These are phyloP conservation scores for Cyanoderma ruficeps DNA, from an alignment of 2,113 vertebrate species.

Conservation along the genomic window DNA sequence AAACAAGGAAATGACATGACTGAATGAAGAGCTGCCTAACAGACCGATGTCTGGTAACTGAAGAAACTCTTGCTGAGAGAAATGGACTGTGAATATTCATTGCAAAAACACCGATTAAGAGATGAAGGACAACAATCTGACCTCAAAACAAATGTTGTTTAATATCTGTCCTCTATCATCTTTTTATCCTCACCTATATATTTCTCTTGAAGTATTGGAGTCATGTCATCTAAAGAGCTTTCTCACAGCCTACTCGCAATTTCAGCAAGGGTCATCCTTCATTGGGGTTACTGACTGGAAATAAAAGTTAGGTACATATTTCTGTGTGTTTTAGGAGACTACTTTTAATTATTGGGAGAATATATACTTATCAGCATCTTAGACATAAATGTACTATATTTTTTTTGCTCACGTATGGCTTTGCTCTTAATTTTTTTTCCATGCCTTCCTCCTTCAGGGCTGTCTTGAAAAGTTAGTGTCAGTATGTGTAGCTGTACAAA, in stretches of 20 bases:
- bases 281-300: background rate
- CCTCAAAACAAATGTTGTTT: background rate
- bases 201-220: background rate
- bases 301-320: background rate
- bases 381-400: background rate
- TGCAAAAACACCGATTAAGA: background rate
- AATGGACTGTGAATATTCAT: constrained; percentile 30
- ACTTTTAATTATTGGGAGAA: background rate
- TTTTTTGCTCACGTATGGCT: background rate
- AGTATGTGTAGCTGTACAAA: background rate
- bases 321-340: background rate
- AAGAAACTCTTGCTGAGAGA: constrained; percentile 28
- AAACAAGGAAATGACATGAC: constrained; percentile 16
- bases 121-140: background rate
- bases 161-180: background rate
- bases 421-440: background rate
- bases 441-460: background rate
- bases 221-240: background rate
- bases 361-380: background rate
- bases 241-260: background rate
- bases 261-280: background rate
- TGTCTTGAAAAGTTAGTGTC: background rate
- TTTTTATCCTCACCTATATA: background rate
- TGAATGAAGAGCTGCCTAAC: constrained; percentile 10
- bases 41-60: background rate